Percentiles rank a stretch among this genome's conserved stretches.
Evolutionary conservation across 2,113 vertebrate species (phyloP).

Genomic region (Trichechus manatus): DNA sequence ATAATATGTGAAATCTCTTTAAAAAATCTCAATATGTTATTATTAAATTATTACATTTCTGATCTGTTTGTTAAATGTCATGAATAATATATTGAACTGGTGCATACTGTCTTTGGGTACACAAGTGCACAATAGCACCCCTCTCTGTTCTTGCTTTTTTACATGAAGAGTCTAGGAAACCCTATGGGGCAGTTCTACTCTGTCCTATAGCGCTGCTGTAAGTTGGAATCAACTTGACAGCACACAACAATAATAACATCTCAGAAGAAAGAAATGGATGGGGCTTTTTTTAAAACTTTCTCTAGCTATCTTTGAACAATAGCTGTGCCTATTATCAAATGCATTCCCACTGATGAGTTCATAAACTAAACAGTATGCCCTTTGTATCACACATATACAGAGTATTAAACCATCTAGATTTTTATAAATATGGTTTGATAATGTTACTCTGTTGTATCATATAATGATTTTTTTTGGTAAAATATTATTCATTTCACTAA

Average conservation of each 20-base stretch:
- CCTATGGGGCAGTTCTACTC: neutral
- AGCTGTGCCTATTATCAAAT: neutral
- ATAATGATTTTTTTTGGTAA: neutral
- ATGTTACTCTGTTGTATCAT: neutral
- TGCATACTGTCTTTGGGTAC: neutral
- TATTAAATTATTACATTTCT: constrained; percentile 11
- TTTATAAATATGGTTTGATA: neutral
- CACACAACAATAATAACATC: neutral
- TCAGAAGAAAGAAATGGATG: neutral
- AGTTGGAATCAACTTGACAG: neutral
- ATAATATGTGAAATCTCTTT: neutral
- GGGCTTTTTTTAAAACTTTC: constrained; percentile 30
- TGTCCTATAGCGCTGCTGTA: neutral
- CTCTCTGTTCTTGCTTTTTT: constrained; percentile 30
- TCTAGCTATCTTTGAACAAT: constrained; percentile 12
- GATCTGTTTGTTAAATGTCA: constrained; percentile 16
- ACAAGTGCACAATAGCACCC: neutral
- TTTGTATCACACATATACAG: neutral
- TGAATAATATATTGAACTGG: neutral
- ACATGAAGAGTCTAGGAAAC: neutral
- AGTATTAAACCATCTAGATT: neutral
- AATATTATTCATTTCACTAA: constrained; percentile 24
- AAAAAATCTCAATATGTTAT: constrained; percentile 35
- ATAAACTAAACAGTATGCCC: neutral
- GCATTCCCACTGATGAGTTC: neutral